Base-by-base conservation (phyloP, 2,113 vertebrate species). In the Electrona antarctica region DNA sequence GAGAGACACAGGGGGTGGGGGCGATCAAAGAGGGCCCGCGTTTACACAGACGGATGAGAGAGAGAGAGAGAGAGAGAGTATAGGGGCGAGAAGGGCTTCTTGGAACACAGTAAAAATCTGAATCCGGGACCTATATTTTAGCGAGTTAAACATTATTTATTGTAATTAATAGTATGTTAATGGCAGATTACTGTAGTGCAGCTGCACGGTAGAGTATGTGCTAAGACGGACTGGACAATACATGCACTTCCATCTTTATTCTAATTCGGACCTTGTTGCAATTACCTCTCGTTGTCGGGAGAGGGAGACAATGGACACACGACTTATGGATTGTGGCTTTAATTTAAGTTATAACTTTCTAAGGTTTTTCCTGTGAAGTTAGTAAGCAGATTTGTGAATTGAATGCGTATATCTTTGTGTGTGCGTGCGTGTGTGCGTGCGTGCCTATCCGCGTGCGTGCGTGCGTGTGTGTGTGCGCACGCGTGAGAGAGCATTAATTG, bases 1-100 rank as follows among this genome's bases (percentile, higher is more conserved):
- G 85, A 76, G 81, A 88, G 90, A 90, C 88, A 87, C 88, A 93
- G 91, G 21, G 21, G 21, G 21, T 2, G 58, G 84, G 83, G 79
- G 86, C 88, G 91, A 94, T 93, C 92, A 93, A 93, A 94, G 90
- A 76, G 72, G 60, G 71, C 84, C 82, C 71, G 51, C 85, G 80
- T 90, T 92, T 91, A 91, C 88, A 90, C 87, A 77, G 73, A 85
- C 81, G 88, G 82, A 85, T 21, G 33, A 41, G 33, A 41, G 33
- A 41, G 33, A 41, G 33, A 41, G 3, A 41, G 29, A 33, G 29
- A 33, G 29, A 33, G 29, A 33, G 29, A 33, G 29, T 14, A 8
- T 57, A 6, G 52, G 12, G 51, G 11, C 51, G 51, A 28, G 11
- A 33, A 9, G 64, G 46, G 49, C 4, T 77, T 70, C 58, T 12